A percentile compares a stretch with the other conserved stretches of the same genome.
Evolutionary conservation across 2,113 vertebrate genomes (phyloP).

Genomic region (Ellobius talpinus): DNA sequence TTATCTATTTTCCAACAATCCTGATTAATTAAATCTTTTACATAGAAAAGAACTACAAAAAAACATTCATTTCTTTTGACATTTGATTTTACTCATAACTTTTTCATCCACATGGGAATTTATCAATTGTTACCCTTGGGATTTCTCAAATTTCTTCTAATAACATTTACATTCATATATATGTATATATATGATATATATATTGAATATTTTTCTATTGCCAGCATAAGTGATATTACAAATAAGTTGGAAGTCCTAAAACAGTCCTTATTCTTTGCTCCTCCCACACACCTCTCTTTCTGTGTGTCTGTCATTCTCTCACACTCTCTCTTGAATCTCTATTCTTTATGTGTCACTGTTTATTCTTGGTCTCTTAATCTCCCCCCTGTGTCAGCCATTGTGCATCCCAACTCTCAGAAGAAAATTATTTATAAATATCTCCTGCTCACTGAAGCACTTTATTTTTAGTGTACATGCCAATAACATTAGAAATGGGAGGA

Average conservation of each 20-base stretch:
- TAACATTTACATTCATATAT: not conserved
- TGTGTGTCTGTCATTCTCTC: not conserved
- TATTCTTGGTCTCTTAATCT: not conserved
- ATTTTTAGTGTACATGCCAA: not conserved
- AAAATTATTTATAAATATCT: not conserved
- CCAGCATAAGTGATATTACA: not conserved
- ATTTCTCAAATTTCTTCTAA: not conserved
- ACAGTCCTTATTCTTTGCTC: not conserved
- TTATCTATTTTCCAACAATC: conserved; percentile 6
- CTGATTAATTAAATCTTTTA: not conserved
- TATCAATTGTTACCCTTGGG: not conserved
- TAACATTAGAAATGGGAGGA: not conserved
- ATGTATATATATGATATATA: not conserved
- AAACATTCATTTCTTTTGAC: conserved; percentile 18
- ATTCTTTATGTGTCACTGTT: not conserved
- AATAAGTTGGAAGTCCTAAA: not conserved
- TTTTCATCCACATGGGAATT: not conserved
- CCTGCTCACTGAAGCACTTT: not conserved
- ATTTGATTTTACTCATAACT: not conserved
- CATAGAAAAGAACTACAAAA: not conserved
- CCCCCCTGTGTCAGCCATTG: not conserved
- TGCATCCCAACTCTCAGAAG: no score
- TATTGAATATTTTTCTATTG: not conserved
- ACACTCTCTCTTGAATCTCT: not conserved
- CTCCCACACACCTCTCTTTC: not conserved